Evolutionary conservation across 2,888 invertebrate species (phyloP).

Genomic region (Ctenicera cuprea): DNA sequence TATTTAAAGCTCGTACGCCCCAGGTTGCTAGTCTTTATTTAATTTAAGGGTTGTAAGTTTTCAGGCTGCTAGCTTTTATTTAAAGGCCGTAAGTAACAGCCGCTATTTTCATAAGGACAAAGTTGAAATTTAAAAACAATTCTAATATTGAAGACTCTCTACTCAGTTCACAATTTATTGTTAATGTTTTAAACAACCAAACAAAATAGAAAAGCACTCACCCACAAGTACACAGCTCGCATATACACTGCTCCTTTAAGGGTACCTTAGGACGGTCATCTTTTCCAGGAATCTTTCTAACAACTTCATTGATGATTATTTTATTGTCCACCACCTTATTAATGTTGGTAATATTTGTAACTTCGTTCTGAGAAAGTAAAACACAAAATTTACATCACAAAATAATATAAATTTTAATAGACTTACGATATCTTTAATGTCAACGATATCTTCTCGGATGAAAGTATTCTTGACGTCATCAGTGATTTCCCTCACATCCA

Average conservation of each 20-base stretch:
- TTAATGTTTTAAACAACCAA: too few relatives aligned
- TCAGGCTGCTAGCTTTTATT: too few relatives aligned
- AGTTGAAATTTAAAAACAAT: too few relatives aligned
- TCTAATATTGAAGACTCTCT: too few relatives aligned
- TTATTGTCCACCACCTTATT: conserved; percentile 74
- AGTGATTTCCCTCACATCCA: conserved; percentile 52
- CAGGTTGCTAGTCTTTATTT: too few relatives aligned
- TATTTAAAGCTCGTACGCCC: too few relatives aligned
- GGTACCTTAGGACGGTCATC: conserved; percentile 62
- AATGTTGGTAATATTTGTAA: conserved; percentile 70
- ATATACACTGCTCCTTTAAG: conserved; percentile 88
- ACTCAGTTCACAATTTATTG: too few relatives aligned
- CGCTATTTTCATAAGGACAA: too few relatives aligned
- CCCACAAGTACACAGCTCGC: conserved; percentile 95
- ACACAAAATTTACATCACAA: conserved; percentile 54
- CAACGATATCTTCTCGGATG: conserved; percentile 77
- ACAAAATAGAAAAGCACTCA: conserved; percentile 73
- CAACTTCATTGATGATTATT: conserved; percentile 67
- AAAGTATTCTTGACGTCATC: conserved; percentile 71
- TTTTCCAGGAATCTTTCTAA: conserved; percentile 52
- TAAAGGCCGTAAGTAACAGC: too few relatives aligned
- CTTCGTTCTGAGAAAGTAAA: conserved; percentile 66
- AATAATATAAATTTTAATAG: conserved; percentile 29
- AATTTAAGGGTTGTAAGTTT: too few relatives aligned
- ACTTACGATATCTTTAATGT: conserved; percentile 75